Conservation (phyloP, 2,797 vertebrate genomes). For the Thripadectes ignobilis region DNA sequence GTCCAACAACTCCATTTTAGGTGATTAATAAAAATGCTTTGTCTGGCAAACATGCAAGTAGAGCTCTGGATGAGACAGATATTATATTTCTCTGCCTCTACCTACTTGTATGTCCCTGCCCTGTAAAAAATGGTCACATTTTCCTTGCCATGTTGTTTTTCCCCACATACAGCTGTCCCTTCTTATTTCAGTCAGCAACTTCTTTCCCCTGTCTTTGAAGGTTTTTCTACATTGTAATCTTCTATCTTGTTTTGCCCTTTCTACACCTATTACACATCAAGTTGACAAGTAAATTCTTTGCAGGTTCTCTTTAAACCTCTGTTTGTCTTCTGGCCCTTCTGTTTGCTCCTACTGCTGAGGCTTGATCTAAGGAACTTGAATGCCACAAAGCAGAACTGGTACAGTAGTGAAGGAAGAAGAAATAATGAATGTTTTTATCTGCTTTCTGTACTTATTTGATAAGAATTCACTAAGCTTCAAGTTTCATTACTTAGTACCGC, state of each 20-base stretch:
- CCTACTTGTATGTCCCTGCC: not conserved
- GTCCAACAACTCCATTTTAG: not conserved
- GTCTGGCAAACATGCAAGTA: not conserved
- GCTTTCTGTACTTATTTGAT: not conserved
- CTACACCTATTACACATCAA: not conserved
- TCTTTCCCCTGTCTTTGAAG: not conserved
- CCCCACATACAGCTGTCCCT: not conserved
- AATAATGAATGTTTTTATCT: not conserved
- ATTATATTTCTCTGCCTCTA: not conserved
- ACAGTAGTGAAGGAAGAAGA: not conserved
- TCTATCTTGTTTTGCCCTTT: not conserved
- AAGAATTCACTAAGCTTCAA: not conserved
- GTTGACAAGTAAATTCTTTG: not conserved
- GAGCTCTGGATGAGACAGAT: not conserved
- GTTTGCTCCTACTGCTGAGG: not conserved
- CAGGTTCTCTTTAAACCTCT: not conserved
- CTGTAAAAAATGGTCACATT: not conserved
- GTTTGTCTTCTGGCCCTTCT: not conserved
- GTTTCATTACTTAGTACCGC: not conserved
- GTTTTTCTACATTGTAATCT: not conserved
- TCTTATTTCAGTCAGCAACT: not conserved
- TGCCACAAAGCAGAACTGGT: not conserved
- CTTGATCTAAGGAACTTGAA: not conserved
- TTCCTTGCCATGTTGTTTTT: not conserved
- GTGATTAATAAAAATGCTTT: not conserved